A percentile compares a stretch with the other conserved stretches of the same genome.
Evolutionary conservation across 2,113 vertebrate genomes (phyloP).

Genomic region (Sphyrna mokarran): DNA sequence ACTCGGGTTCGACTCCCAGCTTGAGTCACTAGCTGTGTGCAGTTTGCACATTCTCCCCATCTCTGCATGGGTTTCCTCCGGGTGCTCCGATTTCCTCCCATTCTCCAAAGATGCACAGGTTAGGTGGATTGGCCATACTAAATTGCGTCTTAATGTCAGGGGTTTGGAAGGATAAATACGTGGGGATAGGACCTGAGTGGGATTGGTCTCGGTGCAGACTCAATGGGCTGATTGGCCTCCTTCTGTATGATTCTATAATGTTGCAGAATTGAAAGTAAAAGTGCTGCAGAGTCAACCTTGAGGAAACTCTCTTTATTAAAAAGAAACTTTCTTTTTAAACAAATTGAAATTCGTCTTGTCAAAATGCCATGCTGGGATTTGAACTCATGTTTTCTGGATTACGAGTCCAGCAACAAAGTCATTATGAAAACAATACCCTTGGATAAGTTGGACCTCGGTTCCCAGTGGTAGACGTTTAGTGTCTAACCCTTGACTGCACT

Average conservation of each 20-base stretch:
- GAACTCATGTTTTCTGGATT: conserved; percentile 4
- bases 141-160: too few species aligned
- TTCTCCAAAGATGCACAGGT: too few species aligned
- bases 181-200: too few species aligned
- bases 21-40: too few species aligned
- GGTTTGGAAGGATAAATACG: too few species aligned
- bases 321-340: neutral
- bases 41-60: too few species aligned
- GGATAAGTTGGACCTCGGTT: neutral
- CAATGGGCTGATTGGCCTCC: too few species aligned
- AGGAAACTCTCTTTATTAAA: neutral
- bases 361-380: neutral
- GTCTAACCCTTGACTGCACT: neutral
- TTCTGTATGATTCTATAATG: neutral
- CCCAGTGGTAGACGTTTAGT: neutral
- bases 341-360: neutral
- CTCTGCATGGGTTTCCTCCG: too few species aligned
- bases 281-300: neutral
- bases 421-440: neutral
- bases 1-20: too few species aligned
- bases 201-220: too few species aligned
- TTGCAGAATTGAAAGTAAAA: neutral
- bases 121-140: too few species aligned
- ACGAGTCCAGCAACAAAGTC: neutral
- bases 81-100: too few species aligned